Conservation (phyloP, 2,888 invertebrate genomes). For the Eledona agricola region DNA sequence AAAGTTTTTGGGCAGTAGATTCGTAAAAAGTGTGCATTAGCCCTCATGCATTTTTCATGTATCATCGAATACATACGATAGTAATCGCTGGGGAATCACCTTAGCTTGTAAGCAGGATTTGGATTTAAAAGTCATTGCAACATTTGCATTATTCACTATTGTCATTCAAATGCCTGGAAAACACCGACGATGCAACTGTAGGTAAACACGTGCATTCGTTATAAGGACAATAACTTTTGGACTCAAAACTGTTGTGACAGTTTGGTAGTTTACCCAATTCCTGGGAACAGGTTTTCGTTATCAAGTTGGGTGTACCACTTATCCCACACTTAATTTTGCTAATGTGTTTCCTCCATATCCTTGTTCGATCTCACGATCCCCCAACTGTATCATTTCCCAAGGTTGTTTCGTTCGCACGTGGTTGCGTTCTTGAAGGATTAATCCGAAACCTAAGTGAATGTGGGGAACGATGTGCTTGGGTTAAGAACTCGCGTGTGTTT, state of each 20-base stretch:
- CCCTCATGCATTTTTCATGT: no score
- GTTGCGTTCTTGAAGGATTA: constrained; percentile 36
- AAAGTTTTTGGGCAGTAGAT: no score
- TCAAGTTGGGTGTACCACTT: constrained; percentile 31
- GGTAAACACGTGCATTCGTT: no score
- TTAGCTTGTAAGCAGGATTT: not conserved
- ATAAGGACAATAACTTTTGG: constrained; percentile 5
- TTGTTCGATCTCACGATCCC: constrained; percentile 26
- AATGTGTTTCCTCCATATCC: constrained; percentile 34
- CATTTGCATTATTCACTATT: no score
- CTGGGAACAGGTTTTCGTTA: constrained; percentile 23
- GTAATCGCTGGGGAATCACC: not conserved
- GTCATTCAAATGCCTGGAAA: no score
- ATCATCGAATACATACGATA: no score
- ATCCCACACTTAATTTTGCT: constrained; percentile 34
- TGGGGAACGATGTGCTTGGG: constrained; percentile 19
- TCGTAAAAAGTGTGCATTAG: no score
- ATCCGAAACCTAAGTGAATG: constrained; percentile 28
- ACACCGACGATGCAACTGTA: no score
- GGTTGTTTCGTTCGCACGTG: constrained; percentile 37
- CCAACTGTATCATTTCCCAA: constrained; percentile 37
- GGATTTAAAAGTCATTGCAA: not conserved
- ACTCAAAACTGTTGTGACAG: not conserved
- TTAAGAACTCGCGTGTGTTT: constrained; percentile 26
- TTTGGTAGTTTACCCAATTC: constrained; percentile 9